Conservation (phyloP, 2,888 invertebrate genomes). For the Aphodius sticticus region DNA sequence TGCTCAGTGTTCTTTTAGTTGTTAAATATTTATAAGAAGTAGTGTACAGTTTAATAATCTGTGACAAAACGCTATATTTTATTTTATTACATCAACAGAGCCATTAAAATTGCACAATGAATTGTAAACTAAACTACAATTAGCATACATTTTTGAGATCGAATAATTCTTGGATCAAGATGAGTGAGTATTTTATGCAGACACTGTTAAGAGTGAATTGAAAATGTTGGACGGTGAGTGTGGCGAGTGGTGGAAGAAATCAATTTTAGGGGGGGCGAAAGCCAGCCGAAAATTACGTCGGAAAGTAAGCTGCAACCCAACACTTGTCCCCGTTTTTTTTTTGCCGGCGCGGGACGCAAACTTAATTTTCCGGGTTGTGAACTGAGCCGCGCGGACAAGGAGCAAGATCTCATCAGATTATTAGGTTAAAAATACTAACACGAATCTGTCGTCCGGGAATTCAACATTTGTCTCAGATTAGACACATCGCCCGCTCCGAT, state of each 20-base stretch:
- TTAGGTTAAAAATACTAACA: slow-evolving; percentile 56
- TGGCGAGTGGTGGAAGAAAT: slow-evolving; percentile 19
- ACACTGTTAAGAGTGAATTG: not conserved
- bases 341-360: slow-evolving; percentile 51
- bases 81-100: too few relatives aligned
- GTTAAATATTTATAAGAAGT: too few relatives aligned
- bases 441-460: slow-evolving; percentile 54
- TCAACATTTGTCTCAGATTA: slow-evolving; percentile 54
- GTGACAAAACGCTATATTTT: too few relatives aligned
- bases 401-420: slow-evolving; percentile 60
- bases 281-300: slow-evolving; percentile 28
- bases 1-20: too few relatives aligned
- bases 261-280: slow-evolving; percentile 26
- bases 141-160: too few relatives aligned
- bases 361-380: slow-evolving; percentile 62
- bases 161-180: too few relatives aligned
- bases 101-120: too few relatives aligned
- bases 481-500: slow-evolving; percentile 43
- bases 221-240: not conserved
- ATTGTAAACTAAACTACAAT: too few relatives aligned
- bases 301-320: slow-evolving; percentile 45
- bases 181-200: too few relatives aligned
- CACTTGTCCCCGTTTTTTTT: slow-evolving; percentile 50
- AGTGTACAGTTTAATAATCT: too few relatives aligned
- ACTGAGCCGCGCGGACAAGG: slow-evolving; percentile 60